A percentile compares a stretch with the other conserved stretches of the same genome.
Conservation (phyloP, 2,113 vertebrate genomes). For the Ancistrus triradiatus region DNA sequence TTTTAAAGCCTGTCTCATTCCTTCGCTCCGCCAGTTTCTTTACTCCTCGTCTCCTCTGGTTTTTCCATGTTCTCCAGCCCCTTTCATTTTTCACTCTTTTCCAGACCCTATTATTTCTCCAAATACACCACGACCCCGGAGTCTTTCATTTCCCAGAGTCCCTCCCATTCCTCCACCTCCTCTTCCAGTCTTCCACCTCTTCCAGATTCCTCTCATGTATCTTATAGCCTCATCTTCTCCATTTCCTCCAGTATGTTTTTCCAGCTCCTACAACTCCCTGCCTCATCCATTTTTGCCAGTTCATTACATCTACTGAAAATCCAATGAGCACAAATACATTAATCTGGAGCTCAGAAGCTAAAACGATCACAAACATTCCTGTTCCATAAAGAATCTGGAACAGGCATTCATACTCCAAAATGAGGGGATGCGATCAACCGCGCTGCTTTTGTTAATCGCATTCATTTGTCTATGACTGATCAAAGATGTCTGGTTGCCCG, state of each 20-base stretch:
- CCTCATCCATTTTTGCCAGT: too few relatives aligned
- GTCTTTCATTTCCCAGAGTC: background rate
- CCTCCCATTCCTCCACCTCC: background rate
- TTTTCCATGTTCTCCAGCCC: background rate
- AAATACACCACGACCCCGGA: too few relatives aligned
- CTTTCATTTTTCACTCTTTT: background rate
- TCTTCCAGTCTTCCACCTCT: background rate
- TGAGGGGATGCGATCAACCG: conserved; percentile 7
- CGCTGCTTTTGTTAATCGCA: conserved; percentile 22
- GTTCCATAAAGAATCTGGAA: background rate
- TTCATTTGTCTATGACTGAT: conserved; percentile 24
- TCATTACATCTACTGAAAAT: too few relatives aligned
- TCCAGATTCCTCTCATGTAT: too few relatives aligned
- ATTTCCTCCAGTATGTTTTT: background rate
- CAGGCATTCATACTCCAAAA: background rate
- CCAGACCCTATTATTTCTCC: background rate
- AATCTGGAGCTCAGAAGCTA: background rate
- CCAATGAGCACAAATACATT: too few relatives aligned
- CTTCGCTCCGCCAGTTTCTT: background rate
- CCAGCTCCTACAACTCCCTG: too few relatives aligned
- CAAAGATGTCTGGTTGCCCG: conserved; percentile 14
- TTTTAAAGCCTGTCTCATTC: background rate
- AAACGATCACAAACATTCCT: conserved; percentile 1
- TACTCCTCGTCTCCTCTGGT: background rate
- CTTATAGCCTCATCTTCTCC: too few relatives aligned